Percentiles rank a stretch among this genome's conserved stretches.
phyloP scores from a whole-genome alignment of 2,113 vertebrate genomes.

The Halcyon malimbica region DNA sequence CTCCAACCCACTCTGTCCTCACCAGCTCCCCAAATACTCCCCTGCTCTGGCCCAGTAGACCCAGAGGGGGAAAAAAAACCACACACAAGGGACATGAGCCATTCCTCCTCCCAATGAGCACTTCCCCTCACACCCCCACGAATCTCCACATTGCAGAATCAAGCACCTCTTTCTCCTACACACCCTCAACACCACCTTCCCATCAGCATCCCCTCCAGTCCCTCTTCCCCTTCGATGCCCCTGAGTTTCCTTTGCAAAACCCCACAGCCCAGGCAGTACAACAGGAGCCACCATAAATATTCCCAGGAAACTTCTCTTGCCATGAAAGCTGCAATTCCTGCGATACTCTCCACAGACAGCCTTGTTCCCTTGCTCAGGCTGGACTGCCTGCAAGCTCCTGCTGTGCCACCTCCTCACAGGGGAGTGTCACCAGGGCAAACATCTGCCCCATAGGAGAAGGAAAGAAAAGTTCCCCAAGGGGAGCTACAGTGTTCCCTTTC shows the following conservation, averaged over 20 bases:
- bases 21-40: too few relatives aligned
- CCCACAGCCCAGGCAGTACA: too few relatives aligned
- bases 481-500: not conserved
- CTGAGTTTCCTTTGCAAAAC: not conserved
- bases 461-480: not conserved
- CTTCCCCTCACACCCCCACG: not conserved
- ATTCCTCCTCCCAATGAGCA: accelerated
- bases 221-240: accelerated
- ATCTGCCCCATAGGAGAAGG: not conserved
- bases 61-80: not conserved
- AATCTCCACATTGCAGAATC: not conserved
- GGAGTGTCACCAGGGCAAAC: not conserved
- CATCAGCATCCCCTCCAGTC: not conserved
- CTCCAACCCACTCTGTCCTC: not conserved
- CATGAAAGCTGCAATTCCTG: not conserved
- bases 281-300: not conserved
- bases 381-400: not conserved
- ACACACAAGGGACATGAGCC: not conserved
- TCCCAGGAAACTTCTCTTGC: not conserved
- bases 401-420: not conserved
- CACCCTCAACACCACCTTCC: not conserved
- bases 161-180: accelerated
- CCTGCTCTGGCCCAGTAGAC: not conserved
- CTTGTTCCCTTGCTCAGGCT: not conserved
- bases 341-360: accelerated